Base-by-base conservation (phyloP, 1,140 invertebrate species). In the Danaus melanippus region DNA sequence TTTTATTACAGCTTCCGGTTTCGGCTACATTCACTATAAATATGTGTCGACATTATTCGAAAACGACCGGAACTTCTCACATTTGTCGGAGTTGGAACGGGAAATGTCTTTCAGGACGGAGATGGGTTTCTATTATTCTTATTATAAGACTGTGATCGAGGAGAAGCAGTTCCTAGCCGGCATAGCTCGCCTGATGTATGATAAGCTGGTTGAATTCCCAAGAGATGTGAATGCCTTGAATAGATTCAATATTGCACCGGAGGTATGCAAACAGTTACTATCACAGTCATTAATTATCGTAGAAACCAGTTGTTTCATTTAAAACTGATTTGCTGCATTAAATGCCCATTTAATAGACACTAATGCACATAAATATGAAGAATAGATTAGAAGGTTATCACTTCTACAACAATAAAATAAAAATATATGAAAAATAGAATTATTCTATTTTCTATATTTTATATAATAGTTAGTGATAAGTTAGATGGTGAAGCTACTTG, bases 121-220 rank as follows among this genome's bases (percentile, higher is more conserved):
- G 89, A 94, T 94, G 92, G 94, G 94, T 4, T 90, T 96, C 69
- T 96, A 96, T 78, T 96, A 95, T 76, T 95, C 93, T 0, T 96
- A 95, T 71, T 97, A 92, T 78, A 96, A 97, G 79, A 92, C 90
- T 0, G 87, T 97, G 12, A 91, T 93, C 0, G 89, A 92, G 63
- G 90, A 94, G 8, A 89, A 89, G 9, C 89, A 88, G 6, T 91
- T 93, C 62, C 57, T 87, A 1, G 86, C 90, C 5, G 94, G 93
- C 0, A 71, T 95, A 9, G 56, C 89, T 9, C 84, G 88, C 53
- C 87, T 96, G 9, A 91, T 91, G 71, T 88, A 90, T 58, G 94
- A 96, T 74, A 92, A 92, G 73, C 79, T 92, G 12, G 95, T 94
- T 0, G 94, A 96, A 73, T 94, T 92, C 80, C 94, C 94, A 0